phyloP scores from a whole-genome alignment of 2,113 vertebrate species.

The Labeo catla region DNA sequence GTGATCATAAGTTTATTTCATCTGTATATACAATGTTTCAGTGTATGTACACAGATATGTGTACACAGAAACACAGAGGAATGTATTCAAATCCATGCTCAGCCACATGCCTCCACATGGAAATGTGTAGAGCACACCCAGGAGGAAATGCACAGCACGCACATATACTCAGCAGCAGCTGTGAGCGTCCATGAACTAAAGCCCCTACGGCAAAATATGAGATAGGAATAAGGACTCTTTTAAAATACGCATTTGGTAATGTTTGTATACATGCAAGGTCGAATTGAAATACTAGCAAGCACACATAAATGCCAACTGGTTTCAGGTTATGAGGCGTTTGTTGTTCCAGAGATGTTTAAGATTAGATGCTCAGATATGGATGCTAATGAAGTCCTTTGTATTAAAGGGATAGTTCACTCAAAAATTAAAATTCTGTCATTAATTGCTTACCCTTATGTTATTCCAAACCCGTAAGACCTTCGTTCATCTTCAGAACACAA shows the following conservation, averaged over 20 bases:
- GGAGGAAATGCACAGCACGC: neutral
- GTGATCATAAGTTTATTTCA: neutral
- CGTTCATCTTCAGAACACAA: too few species aligned
- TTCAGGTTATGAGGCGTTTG: neutral
- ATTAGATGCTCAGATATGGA: neutral
- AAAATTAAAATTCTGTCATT: too few species aligned
- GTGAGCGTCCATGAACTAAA: neutral
- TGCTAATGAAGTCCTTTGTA: constrained; percentile 32
- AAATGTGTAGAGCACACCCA: constrained; percentile 10
- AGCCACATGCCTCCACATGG: constrained; percentile 24
- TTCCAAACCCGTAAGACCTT: too few species aligned
- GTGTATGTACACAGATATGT: neutral
- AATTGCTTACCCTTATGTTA: too few species aligned
- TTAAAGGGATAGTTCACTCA: too few species aligned
- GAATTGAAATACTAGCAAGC: neutral
- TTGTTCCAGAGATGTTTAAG: neutral
- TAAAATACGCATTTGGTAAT: neutral
- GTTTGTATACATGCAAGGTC: neutral
- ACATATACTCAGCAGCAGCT: neutral
- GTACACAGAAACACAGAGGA: constrained; percentile 16
- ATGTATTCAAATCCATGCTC: constrained; percentile 16
- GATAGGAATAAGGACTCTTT: neutral
- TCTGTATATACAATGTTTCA: too few species aligned
- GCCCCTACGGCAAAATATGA: neutral
- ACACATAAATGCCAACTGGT: neutral